Evolutionary conservation across 2,888 invertebrate genomes (phyloP), one percentile per base, ranked within the genome.

Genomic region (Autographa gamma): DNA sequence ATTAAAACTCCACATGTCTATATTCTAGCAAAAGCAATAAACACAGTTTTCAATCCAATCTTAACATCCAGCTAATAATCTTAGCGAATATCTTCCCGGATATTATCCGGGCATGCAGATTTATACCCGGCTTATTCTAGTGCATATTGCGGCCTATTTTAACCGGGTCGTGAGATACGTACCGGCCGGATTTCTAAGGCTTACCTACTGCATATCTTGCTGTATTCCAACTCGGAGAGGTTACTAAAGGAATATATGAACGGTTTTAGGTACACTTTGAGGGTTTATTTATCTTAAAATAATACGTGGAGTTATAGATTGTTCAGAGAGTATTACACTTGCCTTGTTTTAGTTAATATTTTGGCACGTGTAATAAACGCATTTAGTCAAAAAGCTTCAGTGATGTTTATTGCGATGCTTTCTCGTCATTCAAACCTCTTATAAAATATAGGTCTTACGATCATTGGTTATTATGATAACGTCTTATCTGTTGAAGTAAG

Each of bases 71-170:
- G 70, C 74, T 82, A 82, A 82, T 82, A 84, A 79, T 81, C 79
- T 82, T 74, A 76, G 63, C 41, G 9, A 71, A 69, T 82, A 80
- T 83, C 76, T 74, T 71, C 72, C 67, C 59, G 69, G 71, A 82
- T 83, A 83, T 82, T 83, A 84, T 76, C 85, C 84, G 63, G 63
- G 56, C 67, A 52, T 78, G 74, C 70, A 80, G 83, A 83, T 83
- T 83, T 83, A 83, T 82, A 71, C 65, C 69, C 66, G 71, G 83
- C 83, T 82, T 83, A 83, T 64, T 59, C 61, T 58, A 67, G 67
- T 67, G 83, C 80, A 80, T 82, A 84, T 83, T 83, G 85, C 77
- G 38, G 62, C 32, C 63, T 69, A 43, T 48, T 83, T 83, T 73
- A 76, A 66, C 66, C 78, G 64, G 75, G 63, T 70, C 68, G 71